phyloP scores from a whole-genome alignment of 2,113 vertebrate genomes.

The Cygnus atratus region DNA sequence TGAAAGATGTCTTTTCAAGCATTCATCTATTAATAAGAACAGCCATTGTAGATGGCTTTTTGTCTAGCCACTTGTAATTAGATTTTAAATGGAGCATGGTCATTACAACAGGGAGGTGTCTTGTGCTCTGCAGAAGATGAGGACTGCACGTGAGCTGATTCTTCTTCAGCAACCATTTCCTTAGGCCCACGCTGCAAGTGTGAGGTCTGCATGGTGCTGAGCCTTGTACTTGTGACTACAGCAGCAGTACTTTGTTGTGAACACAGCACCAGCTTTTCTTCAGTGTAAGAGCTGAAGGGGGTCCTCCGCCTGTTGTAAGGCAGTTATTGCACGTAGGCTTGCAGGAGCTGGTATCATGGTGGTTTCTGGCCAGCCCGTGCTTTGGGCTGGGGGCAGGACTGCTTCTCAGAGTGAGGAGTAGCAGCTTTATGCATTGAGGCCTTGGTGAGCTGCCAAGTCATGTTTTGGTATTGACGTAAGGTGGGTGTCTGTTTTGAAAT shows the following conservation, averaged over 20 bases:
- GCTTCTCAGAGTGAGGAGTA: neutral
- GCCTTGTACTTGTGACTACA: neutral
- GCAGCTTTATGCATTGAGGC: neutral
- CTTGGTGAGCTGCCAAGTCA: neutral
- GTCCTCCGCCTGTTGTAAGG: neutral
- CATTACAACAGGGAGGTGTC: neutral
- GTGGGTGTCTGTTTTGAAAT: neutral
- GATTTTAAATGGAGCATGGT: neutral
- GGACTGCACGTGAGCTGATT: neutral
- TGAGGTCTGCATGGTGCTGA: neutral
- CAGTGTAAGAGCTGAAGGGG: neutral
- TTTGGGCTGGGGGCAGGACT: neutral
- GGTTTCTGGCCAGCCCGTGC: rapidly evolving
- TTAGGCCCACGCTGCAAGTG: rapidly evolving
- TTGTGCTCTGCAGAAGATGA: neutral
- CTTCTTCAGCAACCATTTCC: neutral
- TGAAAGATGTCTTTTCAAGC: neutral
- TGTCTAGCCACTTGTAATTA: neutral
- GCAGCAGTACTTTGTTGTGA: neutral
- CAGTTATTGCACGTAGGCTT: neutral
- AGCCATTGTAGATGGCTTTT: neutral
- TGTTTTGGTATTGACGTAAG: neutral
- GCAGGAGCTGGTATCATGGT: neutral
- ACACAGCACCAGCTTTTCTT: neutral
- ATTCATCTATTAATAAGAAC: neutral